A percentile compares a stretch with the other conserved stretches of the same genome.
Conservation (phyloP, 2,888 invertebrate species). For the Mimumesa dahlbomi region DNA sequence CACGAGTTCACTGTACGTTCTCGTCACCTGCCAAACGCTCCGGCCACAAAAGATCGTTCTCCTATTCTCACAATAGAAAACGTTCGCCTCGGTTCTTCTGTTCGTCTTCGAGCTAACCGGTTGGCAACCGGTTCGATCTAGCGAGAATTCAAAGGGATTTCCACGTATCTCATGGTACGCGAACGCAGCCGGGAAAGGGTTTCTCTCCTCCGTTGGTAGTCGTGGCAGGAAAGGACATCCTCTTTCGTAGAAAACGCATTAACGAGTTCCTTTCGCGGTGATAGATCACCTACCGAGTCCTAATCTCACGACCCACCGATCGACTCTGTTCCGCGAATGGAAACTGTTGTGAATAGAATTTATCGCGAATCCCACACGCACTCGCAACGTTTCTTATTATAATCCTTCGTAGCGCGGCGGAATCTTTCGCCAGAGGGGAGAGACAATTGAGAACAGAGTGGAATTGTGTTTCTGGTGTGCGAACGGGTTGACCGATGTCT, state of each 20-base stretch:
- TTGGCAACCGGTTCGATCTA: conserved; percentile 52
- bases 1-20: conserved; percentile 38
- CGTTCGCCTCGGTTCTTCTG: too few species aligned
- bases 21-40: conserved; percentile 41
- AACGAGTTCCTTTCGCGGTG: conserved; percentile 21
- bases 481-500: too few species aligned
- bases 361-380: too few species aligned
- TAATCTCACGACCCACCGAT: too few species aligned
- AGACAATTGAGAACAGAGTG: too few species aligned
- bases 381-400: too few species aligned
- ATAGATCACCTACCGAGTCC: too few species aligned
- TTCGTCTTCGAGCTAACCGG: conserved; percentile 30
- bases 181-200: conserved; percentile 9
- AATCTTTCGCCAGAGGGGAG: background rate
- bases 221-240: background rate
- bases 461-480: too few species aligned
- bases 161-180: conserved; percentile 28
- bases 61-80: background rate
- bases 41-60: background rate
- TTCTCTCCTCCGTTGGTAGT: background rate
- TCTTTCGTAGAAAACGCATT: conserved; percentile 24
- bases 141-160: conserved; percentile 46
- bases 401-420: too few species aligned
- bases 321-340: too few species aligned
- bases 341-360: too few species aligned